phyloP scores from a whole-genome alignment of 2,113 vertebrate genomes.

The Pelodiscus sinensis region DNA sequence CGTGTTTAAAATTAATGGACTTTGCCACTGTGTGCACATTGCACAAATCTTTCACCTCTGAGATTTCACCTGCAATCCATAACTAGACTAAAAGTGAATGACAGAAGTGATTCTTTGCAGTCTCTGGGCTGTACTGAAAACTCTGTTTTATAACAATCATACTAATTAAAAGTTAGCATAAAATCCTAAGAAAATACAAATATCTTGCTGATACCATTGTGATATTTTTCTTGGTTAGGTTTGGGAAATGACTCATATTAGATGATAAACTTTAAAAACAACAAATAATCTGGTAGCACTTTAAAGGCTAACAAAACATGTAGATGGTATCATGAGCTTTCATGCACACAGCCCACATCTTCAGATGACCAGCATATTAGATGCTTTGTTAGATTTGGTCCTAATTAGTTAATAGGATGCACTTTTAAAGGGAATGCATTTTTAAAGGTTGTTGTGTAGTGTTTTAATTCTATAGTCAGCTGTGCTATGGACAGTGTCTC shows the following conservation, averaged over 20 bases:
- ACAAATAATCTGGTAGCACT: too few species aligned
- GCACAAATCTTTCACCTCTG: slow-evolving; percentile 48
- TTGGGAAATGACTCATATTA: background rate
- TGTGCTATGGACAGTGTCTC: background rate
- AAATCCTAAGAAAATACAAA: background rate
- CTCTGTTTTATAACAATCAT: slow-evolving; percentile 20
- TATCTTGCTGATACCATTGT: background rate
- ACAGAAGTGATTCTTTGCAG: background rate
- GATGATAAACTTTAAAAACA: too few species aligned
- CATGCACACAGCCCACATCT: too few species aligned
- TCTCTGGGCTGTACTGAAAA: slow-evolving; percentile 10
- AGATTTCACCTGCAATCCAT: slow-evolving; percentile 34
- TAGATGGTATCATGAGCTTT: too few species aligned
- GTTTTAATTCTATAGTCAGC: background rate
- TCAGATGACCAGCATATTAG: background rate
- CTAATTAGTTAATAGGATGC: slow-evolving; percentile 16
- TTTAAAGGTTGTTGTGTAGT: background rate
- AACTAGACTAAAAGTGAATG: slow-evolving; percentile 16
- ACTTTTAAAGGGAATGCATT: background rate
- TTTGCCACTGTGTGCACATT: slow-evolving; percentile 40
- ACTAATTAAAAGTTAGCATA: background rate
- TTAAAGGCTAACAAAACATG: too few species aligned
- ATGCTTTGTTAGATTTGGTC: background rate
- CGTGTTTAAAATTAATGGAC: slow-evolving; percentile 72
- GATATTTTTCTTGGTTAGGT: slow-evolving; percentile 35